Conservation (phyloP, 2,797 vertebrate genomes). For the Xiphophorus birchmanni region DNA sequence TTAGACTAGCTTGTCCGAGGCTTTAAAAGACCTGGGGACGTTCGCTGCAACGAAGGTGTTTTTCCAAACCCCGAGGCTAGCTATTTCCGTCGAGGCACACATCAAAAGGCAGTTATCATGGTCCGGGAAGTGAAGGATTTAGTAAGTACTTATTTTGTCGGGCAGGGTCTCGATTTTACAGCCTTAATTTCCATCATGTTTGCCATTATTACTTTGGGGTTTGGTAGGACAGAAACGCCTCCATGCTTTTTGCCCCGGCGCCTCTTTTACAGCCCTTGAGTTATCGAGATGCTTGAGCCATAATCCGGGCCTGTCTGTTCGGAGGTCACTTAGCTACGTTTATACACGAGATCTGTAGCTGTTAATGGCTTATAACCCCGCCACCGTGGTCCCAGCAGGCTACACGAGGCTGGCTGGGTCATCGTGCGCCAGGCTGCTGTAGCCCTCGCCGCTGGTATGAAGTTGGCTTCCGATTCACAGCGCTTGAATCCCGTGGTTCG, state of each 20-base stretch:
- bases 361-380: neutral
- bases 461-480: neutral
- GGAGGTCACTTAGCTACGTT: neutral
- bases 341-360: too few relatives aligned
- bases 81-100: neutral
- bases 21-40: neutral
- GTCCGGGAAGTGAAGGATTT: constrained; percentile 13
- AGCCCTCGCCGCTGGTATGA: neutral
- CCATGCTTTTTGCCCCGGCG: neutral
- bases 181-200: neutral
- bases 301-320: neutral
- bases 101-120: neutral
- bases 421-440: neutral
- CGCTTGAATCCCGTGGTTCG: neutral
- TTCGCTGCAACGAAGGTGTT: neutral
- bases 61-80: accelerated
- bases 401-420: neutral
- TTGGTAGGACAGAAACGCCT: neutral
- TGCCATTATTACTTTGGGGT: neutral
- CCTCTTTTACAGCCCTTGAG: neutral
- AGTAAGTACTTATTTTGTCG: constrained; percentile 8
- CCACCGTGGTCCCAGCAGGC: neutral
- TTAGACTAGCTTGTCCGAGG: neutral
- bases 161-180: neutral
- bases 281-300: too few relatives aligned